phyloP scores from a whole-genome alignment of 2,888 invertebrate species.

The Drosophila algonquin region DNA sequence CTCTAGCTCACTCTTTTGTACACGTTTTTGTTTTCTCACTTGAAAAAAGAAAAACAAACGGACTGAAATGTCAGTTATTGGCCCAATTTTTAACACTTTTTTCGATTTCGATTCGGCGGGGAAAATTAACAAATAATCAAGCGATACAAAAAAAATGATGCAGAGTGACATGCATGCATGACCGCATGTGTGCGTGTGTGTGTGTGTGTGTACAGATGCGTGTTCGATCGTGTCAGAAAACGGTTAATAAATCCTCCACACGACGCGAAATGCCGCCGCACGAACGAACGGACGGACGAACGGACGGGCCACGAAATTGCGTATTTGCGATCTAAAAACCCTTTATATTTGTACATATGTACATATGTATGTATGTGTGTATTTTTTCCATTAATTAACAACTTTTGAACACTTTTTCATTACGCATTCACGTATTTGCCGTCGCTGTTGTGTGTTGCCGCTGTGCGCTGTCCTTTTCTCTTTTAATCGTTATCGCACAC shows the following conservation, averaged over 20 bases:
- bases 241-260: neutral
- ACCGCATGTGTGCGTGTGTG: neutral
- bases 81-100: neutral
- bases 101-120: neutral
- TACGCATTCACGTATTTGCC: constrained; percentile 5
- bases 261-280: neutral
- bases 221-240: neutral
- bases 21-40: neutral
- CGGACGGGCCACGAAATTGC: neutral
- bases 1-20: neutral
- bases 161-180: neutral
- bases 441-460: neutral
- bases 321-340: neutral
- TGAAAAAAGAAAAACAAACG: neutral
- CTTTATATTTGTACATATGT: neutral
- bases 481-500: constrained; percentile 23
- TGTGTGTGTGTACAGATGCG: constrained; percentile 1
- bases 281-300: neutral
- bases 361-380: constrained; percentile 1
- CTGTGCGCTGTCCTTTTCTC: neutral
- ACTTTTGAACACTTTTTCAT: constrained; percentile 27
- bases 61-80: neutral
- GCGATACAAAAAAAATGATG: neutral
- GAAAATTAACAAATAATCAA: neutral
- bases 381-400: constrained; percentile 53